Base-by-base conservation (phyloP, 2,113 vertebrate species). In the Phylloscopus whistleri region DNA sequence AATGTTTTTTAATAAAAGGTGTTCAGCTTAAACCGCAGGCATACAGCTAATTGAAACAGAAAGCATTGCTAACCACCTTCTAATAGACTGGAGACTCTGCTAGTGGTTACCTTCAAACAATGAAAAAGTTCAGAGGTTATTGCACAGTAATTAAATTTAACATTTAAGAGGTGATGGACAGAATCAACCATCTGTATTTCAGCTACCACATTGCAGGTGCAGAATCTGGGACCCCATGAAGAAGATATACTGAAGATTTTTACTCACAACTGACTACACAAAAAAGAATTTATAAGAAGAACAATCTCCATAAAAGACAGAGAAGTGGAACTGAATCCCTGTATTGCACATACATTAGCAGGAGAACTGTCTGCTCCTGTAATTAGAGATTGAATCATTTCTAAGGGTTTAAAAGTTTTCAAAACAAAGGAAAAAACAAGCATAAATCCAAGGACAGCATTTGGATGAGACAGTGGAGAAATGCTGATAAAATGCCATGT, bases 381-480 rank as follows among this genome's bases (percentile, higher is more conserved):
- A 84, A 82, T 83, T 66, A 92, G 81, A 0, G 3, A 73, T 22
- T 60, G 44, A 89, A 85, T 51, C 2, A 68, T 72, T 86, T 66
- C 39, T 58, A 35, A 68, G 49, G 39, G 69, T 53, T 87, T 87
- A 67, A 31, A 92, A 60, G 55, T 63, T 87, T 93, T 90, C 60
- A 86, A 89, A 97, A 95, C 90, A 94, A 77, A 62, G 74, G 87
- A 87, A 85, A 90, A 91, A 95, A 82, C 60, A 96, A 95, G 73
- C 53, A 52, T 53, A 93, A 88, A 93, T 90, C 58, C 93, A 96
- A 95, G 92, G 81, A 74, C 74, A 72, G 41, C 4, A 3, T 70
- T 84, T 68, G 58, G 67, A 86, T 37, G 16, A 93, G 76, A 92
- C 56, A 92, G 89, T 41, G 70, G 75, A 92, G 95, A 83, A 89